Evolutionary conservation across 2,113 vertebrate species (phyloP), one percentile per base, ranked within the genome.

Genomic region (Excalfactoria chinensis): DNA sequence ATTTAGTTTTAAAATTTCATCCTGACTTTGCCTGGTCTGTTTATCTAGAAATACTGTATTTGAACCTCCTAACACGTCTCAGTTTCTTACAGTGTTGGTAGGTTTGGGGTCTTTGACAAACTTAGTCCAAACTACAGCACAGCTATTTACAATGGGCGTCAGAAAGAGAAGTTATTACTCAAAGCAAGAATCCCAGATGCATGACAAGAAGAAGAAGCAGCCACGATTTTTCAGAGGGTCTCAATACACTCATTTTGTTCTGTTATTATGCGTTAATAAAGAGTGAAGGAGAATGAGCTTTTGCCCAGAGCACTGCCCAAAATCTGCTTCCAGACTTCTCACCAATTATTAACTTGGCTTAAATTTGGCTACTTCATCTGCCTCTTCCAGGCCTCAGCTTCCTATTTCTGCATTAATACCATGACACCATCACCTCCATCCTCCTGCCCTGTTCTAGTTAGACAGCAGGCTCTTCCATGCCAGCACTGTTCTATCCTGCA

Each of bases 21-120:
- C 13, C 71, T 83, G 79, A 44, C 63, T 93, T 48, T 69, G 19
- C 55, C 69, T 20, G 51, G 43, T 43, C 86, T 94, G 58, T 82
- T 95, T 95, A 89, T 91, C 91, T 87, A 96, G 87, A 84, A 96
- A 95, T 87, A 68, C n/a, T 86, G 58, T 60, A 82, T 66, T 78
- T 87, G 67, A 91, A 73, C 9, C 19, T 79, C 68, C 91, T 89
- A 69, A 25, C 32, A 68, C 1, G 0, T 66, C 82, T 72, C 53
- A 6, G n/a, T 87, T 79, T 84, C 82, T 85, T 78, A 32, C 21
- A 55, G 34, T 23, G 14, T 68, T 74, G 41, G 11, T 58, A 58
- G 66, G 55, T 44, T 59, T 70, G 87, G 78, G 93, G 63, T 89
- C 89, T 95, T 85, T 4, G 2, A 78, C 70, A 89, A 81, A 64